These are phyloP conservation scores for Monochamus saltuarius DNA, from an alignment of 1,140 invertebrate species.

Conservation along the genomic window DNA sequence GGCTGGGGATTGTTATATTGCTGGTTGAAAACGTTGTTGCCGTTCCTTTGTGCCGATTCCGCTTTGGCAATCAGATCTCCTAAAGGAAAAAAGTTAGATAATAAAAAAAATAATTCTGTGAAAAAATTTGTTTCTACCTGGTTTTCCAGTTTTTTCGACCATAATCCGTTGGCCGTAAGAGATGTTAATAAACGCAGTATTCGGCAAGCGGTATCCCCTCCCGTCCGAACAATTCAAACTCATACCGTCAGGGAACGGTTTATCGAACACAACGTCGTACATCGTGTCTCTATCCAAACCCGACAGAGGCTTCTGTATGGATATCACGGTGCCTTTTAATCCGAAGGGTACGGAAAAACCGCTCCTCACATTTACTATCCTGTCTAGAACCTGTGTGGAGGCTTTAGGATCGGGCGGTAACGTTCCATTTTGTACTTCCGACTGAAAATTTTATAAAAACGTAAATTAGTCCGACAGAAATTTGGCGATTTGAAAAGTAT, in stretches of 20 bases:
- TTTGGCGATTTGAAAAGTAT: too few species aligned
- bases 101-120: background rate
- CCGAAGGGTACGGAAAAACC: constrained; percentile 79
- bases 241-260: constrained; percentile 69
- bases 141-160: constrained; percentile 49
- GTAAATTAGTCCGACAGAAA: too few species aligned
- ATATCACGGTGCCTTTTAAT: constrained; percentile 78
- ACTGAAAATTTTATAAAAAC: constrained; percentile 44
- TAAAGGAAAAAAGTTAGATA: background rate
- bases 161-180: constrained; percentile 55
- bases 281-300: constrained; percentile 55
- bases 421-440: constrained; percentile 56
- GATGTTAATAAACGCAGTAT: constrained; percentile 63
- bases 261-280: constrained; percentile 78
- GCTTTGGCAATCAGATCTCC: constrained; percentile 3
- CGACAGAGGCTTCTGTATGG: constrained; percentile 59
- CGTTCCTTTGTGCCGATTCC: background rate
- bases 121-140: constrained; percentile 30
- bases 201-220: constrained; percentile 58
- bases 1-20: background rate
- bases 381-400: constrained; percentile 73
- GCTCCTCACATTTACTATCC: constrained; percentile 76
- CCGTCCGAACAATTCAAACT: constrained; percentile 56
- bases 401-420: constrained; percentile 66
- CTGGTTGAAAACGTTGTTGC: constrained; percentile 4